These are phyloP conservation scores for Tapera naevia DNA, from an alignment of 2,797 vertebrate species.

Conservation along the genomic window DNA sequence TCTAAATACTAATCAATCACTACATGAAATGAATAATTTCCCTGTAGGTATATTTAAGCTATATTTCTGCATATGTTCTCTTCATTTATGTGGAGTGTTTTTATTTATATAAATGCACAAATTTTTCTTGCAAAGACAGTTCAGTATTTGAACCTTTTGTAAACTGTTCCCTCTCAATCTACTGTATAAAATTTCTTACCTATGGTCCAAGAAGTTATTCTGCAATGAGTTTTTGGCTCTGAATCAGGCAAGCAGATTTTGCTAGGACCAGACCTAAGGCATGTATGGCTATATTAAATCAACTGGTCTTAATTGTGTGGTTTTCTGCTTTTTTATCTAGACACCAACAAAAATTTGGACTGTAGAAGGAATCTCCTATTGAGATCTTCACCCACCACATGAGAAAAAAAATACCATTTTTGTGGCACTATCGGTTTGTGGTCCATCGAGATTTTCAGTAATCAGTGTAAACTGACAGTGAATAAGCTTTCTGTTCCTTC, in stretches of 20 bases:
- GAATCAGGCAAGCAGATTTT: not conserved
- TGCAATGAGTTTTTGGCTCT: not conserved
- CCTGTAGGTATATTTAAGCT: not conserved
- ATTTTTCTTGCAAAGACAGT: not conserved
- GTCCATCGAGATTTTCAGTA: not conserved
- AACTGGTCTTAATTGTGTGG: not conserved
- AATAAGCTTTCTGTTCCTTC: not conserved
- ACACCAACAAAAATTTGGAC: fast-evolving
- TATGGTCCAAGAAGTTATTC: not conserved
- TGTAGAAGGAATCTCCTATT: not conserved
- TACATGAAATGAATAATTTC: not conserved
- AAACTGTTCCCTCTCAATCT: not conserved
- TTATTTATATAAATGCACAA: not conserved
- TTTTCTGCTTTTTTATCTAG: not conserved
- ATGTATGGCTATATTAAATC: not conserved
- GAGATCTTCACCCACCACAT: not conserved
- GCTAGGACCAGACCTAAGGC: not conserved
- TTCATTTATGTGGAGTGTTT: not conserved
- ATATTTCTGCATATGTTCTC: not conserved
- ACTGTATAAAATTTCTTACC: not conserved
- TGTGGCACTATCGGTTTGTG: not conserved
- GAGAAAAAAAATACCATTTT: not conserved
- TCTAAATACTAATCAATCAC: not conserved
- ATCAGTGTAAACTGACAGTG: not conserved
- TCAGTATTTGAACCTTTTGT: not conserved